Evolutionary conservation across 2,888 invertebrate species (phyloP).

Genomic region (Orthonychiurus folsomi): DNA sequence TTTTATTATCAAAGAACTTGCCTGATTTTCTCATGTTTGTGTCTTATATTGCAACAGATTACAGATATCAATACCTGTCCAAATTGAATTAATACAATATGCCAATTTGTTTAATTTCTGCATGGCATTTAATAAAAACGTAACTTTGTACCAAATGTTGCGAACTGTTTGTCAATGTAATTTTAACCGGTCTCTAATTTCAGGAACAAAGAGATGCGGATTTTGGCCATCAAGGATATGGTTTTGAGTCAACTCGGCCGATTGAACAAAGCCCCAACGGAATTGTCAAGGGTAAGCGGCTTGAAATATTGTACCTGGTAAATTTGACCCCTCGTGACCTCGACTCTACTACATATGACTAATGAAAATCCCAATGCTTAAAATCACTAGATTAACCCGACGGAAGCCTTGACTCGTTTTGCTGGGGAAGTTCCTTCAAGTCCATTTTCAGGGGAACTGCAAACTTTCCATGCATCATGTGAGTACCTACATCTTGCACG

Average conservation of each 20-base stretch:
- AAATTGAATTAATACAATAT: too few relatives aligned
- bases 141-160: too few relatives aligned
- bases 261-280: neutral
- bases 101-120: too few relatives aligned
- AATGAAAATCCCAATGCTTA: neutral
- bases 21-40: too few relatives aligned
- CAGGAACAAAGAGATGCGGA: slow-evolving; percentile 21
- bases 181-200: too few relatives aligned
- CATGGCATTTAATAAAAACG: too few relatives aligned
- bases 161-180: too few relatives aligned
- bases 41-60: too few relatives aligned
- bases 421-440: slow-evolving; percentile 7
- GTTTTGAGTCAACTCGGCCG: slow-evolving; percentile 12
- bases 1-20: too few relatives aligned
- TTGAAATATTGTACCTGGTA: neutral
- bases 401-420: neutral
- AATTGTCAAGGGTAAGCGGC: neutral
- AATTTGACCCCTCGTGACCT: too few relatives aligned
- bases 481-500: slow-evolving; percentile 11
- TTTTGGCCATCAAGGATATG: slow-evolving; percentile 18
- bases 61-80: too few relatives aligned
- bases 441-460: slow-evolving; percentile 24
- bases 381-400: slow-evolving; percentile 3
- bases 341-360: neutral
- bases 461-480: slow-evolving; percentile 27